Evolutionary conservation across 1,140 invertebrate species (phyloP), one percentile per base, ranked within the genome.

Genomic region (Eurosta solidaginis): DNA sequence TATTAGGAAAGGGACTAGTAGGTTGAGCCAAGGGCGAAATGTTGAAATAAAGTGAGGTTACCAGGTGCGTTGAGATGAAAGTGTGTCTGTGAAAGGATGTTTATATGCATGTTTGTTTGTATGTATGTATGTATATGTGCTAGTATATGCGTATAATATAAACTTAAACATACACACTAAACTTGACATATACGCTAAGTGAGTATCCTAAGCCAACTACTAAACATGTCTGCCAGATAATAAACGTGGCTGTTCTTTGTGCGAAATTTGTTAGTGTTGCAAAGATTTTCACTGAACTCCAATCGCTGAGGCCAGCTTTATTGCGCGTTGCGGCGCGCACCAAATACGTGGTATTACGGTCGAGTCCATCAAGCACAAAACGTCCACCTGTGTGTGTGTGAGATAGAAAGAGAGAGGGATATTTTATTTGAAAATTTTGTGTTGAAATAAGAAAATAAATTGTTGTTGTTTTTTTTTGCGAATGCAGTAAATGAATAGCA

Each of bases 281-380:
- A 68, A 86, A 87, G 25, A 76, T 81, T 77, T 81, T 83, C 40
- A 86, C 83, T 20, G 68, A 75, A 40, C 83, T 84, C 83, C 83
- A 88, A 74, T 88, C 87, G 74, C 88, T 88, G 10, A 88, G 76
- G 5, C 89, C 89, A 7, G 89, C 89, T 44, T 83, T 79, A 82
- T 89, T 89, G 3, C 82, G 78, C 4, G 88, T 85, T 75, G 88
- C 88, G 5, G 84, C 88, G 9, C 88, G 80, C 78, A 89, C 83
- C 17, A 84, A 78, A 78, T 89, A 89, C 3, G 81, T 83, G 20
- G 88, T 88, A 77, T 89, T 86, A 2, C 79, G 80, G 54, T 82
- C 45, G 6, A 89, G 78, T 42, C 83, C 79, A 0, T 83, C 80
- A 14, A 88, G 81, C 6, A 88, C 77, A 68, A 87, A 89, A n/a